Evolutionary conservation across 2,888 invertebrate species (phyloP).

Genomic region (Epiblema foenella): DNA sequence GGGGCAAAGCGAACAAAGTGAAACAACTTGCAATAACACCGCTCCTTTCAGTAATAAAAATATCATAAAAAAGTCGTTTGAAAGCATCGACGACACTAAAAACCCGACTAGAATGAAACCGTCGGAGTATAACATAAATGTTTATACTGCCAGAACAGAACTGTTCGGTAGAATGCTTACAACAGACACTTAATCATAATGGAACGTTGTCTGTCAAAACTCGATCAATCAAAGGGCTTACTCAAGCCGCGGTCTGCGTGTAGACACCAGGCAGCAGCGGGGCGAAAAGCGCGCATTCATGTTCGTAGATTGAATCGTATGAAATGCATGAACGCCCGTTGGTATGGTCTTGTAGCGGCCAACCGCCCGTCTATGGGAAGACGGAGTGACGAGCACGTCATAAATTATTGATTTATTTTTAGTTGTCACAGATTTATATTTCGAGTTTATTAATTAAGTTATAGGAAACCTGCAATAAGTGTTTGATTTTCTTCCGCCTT

Average conservation of each 20-base stretch:
- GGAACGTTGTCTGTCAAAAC: slow-evolving; percentile 51
- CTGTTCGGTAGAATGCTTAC: slow-evolving; percentile 54
- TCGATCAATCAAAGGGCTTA: slow-evolving; percentile 46
- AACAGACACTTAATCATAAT: slow-evolving; percentile 55
- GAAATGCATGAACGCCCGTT: too few species aligned
- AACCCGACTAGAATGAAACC: slow-evolving; percentile 30
- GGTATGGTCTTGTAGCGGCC: too few species aligned
- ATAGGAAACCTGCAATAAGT: too few species aligned
- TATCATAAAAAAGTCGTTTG: slow-evolving; percentile 40
- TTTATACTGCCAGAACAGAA: slow-evolving; percentile 50
- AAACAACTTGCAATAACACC: slow-evolving; percentile 58
- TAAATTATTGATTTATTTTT: too few species aligned
- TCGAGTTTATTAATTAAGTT: too few species aligned
- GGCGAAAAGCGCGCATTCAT: too few species aligned
- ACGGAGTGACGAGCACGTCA: too few species aligned
- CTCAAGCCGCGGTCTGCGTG: background rate
- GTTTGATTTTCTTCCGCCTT: too few species aligned
- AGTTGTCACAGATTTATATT: too few species aligned
- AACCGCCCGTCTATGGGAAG: too few species aligned
- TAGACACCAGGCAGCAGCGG: too few species aligned
- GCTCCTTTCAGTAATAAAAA: slow-evolving; percentile 44
- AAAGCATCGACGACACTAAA: slow-evolving; percentile 41
- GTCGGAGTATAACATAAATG: slow-evolving; percentile 40
- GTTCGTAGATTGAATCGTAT: too few species aligned
- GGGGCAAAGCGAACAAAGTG: slow-evolving; percentile 34